Base-by-base conservation (phyloP, 2,113 vertebrate genomes). In the Gymnocephalus cernua region DNA sequence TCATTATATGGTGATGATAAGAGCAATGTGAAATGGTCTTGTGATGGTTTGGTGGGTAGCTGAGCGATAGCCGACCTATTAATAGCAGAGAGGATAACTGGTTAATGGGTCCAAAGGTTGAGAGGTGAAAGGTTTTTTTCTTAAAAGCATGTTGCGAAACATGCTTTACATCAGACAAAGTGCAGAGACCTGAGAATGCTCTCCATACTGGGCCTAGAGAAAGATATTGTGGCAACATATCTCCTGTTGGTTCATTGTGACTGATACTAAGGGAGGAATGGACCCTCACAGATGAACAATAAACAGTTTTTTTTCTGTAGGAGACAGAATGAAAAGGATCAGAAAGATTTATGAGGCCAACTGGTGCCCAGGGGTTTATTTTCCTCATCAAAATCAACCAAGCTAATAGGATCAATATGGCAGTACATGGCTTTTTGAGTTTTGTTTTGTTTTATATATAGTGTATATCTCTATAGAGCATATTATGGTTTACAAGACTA, bases 81-180 rank as follows among this genome's bases (percentile, higher is more conserved):
- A 85, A 84, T 86, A 92, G 73, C 66, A 74, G 64, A 3, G 53
- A 77, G 63, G 38, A 83, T 59, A 35, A 65, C 19, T 72, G 74
- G 69, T 73, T 86, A 93, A 91, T 92, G 92, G 91, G 86, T 94
- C 75, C 90, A 90, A 93, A 92, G 89, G 88, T 89, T 76, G 68
- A 66, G 21, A 57, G 70, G 41, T 67, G 48, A 86, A 71, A 74
- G 45, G 27, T 23, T 47, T 79, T 90, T 75, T 78, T 70, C 72
- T 79, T 89, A 77, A 92, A 80, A 91, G 83, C 86, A 85, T 79
- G 61, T 79, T 86, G 82, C 14, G 44, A 88, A 92, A 91, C 38
- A 27, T 29, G n/a, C 29, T 59, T 47, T 56, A 70, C 59, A 59
- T 6, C 23, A 44, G 53, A 29, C 18, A 41, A 66, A 71, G 56